Base-by-base conservation (phyloP, 1,140 invertebrate genomes). In the Drosophila nebulosa region DNA sequence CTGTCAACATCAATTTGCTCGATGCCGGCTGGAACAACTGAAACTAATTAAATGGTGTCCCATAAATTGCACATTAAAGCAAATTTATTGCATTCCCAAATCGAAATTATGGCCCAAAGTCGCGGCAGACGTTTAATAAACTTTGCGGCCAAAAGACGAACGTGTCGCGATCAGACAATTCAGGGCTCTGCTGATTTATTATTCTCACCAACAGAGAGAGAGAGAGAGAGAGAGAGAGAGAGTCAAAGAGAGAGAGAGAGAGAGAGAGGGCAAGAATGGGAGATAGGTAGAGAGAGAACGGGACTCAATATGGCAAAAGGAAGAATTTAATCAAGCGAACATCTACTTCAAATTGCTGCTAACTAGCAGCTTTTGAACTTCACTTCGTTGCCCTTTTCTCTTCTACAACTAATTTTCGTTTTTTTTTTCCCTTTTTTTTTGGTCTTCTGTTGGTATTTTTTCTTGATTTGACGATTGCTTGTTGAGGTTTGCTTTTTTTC, bases 21-120 rank as follows among this genome's bases (percentile, higher is more conserved):
- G 16, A 26, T 12, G 57, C 51, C 69, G 35, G 64, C 61, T 72
- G 74, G 9, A 76, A 69, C 69, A 78, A 79, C 70, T 71, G 74
- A 86, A 90, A 90, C 89, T 90, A 90, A 90, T 90, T 90, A 90
- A 90, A 90, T 90, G 89, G 89, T 90, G 89, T 90, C 85, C 89
- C 76, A 90, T 90, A 90, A 90, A 90, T 90, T 89, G 80, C 84
- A 86, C 84, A 90, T 90, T 90, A 90, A 90, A 90, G 66, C 73
- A 84, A 90, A 90, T 90, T 90, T 90, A 90, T 90, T 79, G 80
- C 84, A 86, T 76, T 80, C 79, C 78, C 68, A 67, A 88, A 84
- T 88, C 79, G 84, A 89, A 88, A 81, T 88, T 88, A 88, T 88
- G 84, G 84, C 76, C 39, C 69, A 84, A 88, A 88, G 83, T 88